Evolutionary conservation across 1,140 invertebrate genomes (phyloP).

Genomic region (Caenorhabditis elegans): DNA sequence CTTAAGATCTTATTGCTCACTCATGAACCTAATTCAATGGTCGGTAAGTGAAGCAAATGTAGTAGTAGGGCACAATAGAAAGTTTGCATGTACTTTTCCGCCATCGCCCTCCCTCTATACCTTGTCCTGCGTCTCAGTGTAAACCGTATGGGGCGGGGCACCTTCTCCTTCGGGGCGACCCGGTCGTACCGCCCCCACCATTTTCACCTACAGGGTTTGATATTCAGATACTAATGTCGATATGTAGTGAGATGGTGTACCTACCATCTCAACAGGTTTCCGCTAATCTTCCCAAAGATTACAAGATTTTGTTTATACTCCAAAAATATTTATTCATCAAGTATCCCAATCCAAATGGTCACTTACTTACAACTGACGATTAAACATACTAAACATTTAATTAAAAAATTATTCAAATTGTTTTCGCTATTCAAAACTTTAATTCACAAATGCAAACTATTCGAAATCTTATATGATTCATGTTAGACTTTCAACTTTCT

Average conservation of each 20-base stretch:
- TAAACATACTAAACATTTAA: no score
- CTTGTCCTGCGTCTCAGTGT: constrained; percentile 20
- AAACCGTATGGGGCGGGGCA: constrained; percentile 22
- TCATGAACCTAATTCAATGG: not conserved
- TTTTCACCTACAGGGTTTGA: not conserved
- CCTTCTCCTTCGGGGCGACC: not conserved
- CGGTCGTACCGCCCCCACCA: not conserved
- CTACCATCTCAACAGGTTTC: not conserved
- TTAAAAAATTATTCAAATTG: no score
- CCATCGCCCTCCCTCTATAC: not conserved
- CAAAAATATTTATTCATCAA: no score
- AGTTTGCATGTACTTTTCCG: constrained; percentile 24
- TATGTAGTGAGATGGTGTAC: not conserved
- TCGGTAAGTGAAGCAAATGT: no score
- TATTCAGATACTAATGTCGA: not conserved
- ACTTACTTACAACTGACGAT: no score
- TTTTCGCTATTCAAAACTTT: no score
- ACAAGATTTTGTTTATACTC: no score
- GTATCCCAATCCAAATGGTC: no score
- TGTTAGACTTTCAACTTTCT: no score
- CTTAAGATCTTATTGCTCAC: not conserved
- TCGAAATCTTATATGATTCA: no score
- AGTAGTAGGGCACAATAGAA: not conserved
- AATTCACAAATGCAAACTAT: no score
- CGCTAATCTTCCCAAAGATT: no score